A percentile compares a stretch with the other conserved stretches of the same genome.
Conservation (phyloP, 2,797 vertebrate species). For the Peromyscus aztecus region DNA sequence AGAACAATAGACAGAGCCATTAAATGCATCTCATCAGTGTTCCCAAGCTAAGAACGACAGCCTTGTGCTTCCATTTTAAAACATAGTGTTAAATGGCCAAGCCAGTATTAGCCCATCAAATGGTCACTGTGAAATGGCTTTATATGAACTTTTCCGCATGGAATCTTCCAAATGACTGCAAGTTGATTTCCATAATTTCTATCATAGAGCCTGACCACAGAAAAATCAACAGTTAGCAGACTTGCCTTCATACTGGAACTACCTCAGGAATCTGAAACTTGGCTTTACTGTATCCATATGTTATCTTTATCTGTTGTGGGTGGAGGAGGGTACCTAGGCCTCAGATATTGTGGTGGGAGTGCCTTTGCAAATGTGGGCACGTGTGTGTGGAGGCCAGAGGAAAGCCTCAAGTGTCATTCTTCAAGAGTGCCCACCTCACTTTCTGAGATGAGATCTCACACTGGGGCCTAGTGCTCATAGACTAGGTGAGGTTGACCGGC, state of each 20-base stretch:
- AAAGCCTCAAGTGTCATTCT: neutral
- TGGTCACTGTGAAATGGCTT: neutral
- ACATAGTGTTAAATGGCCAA: neutral
- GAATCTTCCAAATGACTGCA: neutral
- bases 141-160: neutral
- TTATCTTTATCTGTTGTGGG: neutral
- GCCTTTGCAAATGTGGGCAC: neutral
- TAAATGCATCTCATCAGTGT: constrained; percentile 23
- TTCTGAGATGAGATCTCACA: neutral
- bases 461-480: too few species aligned
- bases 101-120: neutral
- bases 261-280: neutral
- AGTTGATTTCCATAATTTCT: neutral
- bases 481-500: too few species aligned
- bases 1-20: constrained; percentile 5
- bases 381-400: neutral
- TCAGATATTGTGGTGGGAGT: neutral
- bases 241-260: neutral
- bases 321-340: neutral
- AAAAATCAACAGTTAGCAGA: neutral
- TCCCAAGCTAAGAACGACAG: constrained; percentile 26
- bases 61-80: constrained; percentile 19
- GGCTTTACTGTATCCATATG: neutral
- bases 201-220: neutral
- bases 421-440: neutral